A percentile compares a stretch with the other conserved stretches of the same genome.
These are phyloP conservation scores for Varanus salvator DNA, from an alignment of 2,113 vertebrate species.

Conservation along the genomic window DNA sequence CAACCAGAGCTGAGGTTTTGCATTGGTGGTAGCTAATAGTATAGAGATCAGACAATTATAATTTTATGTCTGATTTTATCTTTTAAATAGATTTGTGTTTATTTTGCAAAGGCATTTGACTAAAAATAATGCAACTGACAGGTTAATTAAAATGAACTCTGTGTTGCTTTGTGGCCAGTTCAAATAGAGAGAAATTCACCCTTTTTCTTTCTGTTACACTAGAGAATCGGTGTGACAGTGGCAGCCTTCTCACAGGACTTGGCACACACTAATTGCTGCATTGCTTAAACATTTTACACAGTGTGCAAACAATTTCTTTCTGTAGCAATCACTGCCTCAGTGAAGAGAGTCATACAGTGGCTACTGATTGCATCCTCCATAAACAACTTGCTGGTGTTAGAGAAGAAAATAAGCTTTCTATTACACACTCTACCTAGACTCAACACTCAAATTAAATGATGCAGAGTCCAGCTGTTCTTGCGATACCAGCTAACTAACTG, in stretches of 20 bases:
- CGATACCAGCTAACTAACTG: not conserved
- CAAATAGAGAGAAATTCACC: not conserved
- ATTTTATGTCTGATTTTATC: not conserved
- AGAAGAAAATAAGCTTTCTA: not conserved
- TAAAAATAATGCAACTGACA: not conserved
- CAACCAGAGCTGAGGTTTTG: not conserved
- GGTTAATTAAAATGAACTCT: not conserved
- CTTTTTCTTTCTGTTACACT: not conserved
- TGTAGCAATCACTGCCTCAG: not conserved
- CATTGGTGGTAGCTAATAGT: not conserved
- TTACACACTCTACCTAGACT: not conserved
- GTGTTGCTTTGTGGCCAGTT: not conserved
- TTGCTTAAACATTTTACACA: not conserved
- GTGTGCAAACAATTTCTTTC: not conserved
- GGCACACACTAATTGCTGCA: not conserved
- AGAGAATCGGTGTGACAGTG: not conserved
- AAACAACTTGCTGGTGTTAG: not conserved
- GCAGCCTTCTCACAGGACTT: not conserved
- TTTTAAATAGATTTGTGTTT: not conserved
- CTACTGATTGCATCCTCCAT: not conserved
- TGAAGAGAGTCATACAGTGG: not conserved
- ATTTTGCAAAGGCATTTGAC: not conserved
- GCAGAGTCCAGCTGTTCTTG: not conserved
- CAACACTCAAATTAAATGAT: not conserved
- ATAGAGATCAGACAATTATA: not conserved